phyloP scores from a whole-genome alignment of 2,797 vertebrate species.

The Arremon brunneinucha region DNA sequence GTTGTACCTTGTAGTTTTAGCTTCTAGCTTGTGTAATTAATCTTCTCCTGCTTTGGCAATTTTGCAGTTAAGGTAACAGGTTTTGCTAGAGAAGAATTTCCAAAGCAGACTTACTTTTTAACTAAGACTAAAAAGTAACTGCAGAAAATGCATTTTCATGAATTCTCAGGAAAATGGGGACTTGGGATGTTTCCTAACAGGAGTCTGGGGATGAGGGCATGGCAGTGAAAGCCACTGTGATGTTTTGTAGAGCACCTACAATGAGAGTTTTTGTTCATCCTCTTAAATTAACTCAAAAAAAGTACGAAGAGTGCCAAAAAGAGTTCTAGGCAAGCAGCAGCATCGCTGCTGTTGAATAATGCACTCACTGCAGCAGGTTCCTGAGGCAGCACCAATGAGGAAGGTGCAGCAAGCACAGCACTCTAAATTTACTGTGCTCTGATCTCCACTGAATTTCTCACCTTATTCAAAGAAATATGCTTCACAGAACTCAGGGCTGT shows the following conservation, averaged over 20 bases:
- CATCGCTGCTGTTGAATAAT: neutral
- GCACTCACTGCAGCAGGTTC: neutral
- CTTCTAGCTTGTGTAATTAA: neutral
- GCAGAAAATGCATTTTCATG: neutral
- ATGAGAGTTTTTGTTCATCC: neutral
- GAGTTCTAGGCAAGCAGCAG: neutral
- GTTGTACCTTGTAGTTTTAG: neutral
- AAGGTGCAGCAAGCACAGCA: neutral
- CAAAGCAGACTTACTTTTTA: neutral
- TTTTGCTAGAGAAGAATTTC: neutral
- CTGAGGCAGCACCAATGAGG: neutral
- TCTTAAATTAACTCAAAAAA: neutral
- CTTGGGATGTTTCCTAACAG: neutral
- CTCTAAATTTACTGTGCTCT: neutral
- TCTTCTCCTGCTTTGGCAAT: neutral
- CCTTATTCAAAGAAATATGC: neutral
- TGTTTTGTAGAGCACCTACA: neutral
- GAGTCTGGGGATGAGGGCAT: neutral
- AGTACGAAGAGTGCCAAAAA: neutral
- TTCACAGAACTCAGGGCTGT: slow-evolving; percentile 1
- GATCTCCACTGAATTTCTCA: neutral
- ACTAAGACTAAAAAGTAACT: neutral
- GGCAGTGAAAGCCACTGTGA: neutral
- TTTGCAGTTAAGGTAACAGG: neutral
- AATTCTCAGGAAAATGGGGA: neutral